Base-by-base conservation (phyloP, 2,113 vertebrate genomes). In the Phainopepla nitens region DNA sequence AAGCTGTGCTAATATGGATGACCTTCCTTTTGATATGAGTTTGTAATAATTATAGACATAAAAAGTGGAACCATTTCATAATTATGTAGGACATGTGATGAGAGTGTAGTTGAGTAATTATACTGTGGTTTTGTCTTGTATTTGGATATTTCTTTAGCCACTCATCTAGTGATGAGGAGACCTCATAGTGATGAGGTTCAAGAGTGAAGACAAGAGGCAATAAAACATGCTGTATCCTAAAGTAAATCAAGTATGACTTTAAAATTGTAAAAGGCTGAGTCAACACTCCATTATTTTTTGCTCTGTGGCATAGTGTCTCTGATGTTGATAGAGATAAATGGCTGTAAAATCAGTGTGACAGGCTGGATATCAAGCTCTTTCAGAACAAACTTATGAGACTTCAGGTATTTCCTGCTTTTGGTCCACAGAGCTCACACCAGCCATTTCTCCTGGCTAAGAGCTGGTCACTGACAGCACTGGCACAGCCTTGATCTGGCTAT, bases 31-130 rank as follows among this genome's bases (percentile, higher is more conserved):
- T 93, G 71, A 71, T 70, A 83, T 25, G 72, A 93, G 79, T 94
- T 89, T 92, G 79, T 87, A 94, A 49, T 69, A 87, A 94, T 94
- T 92, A 96, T 31, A 51, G 58, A 36, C 36, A 92, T 81, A 54
- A 83, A 90, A 93, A 66, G 56, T 56, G 41, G 47, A 90, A 83
- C n/a, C 1, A 5, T 47, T 89, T 92, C n/a, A 28, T 86, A 90
- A 92, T 90, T 90, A 73, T 1, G 0, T 86, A 51, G 47, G 54
- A 86, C n/a, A 65, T n/a, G 57, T 19, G 58, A 82, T 82, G 68
- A 95, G 72, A 64, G 71, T 47, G 66, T 15, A 45, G 44, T 45
- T 39, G 56, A 86, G 56, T 66, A 80, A 65, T 94, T 80, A 85
- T 7, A 7, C 13, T 5, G 1, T 47, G 60, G 28, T 50, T 90